Percentiles rank a stretch among this genome's conserved stretches.
Evolutionary conservation across 1,140 invertebrate species (phyloP).

Genomic region (Plodia interpunctella): DNA sequence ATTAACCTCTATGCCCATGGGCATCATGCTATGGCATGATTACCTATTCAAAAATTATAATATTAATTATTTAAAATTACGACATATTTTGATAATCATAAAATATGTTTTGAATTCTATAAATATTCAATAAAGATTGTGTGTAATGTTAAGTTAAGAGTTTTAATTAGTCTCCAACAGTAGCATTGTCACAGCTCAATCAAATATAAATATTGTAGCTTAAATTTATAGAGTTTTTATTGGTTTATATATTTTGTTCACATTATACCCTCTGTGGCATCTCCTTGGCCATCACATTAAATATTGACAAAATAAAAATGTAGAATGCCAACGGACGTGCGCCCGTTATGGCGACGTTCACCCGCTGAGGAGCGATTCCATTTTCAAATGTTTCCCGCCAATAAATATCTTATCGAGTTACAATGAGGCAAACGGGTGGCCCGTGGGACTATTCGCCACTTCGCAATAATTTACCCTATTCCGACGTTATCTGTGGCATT

Average conservation of each 20-base stretch:
- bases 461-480: slow-evolving; percentile 28
- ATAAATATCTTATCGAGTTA: slow-evolving; percentile 75
- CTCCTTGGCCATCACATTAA: slow-evolving; percentile 63
- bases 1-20: too few species aligned
- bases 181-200: too few species aligned
- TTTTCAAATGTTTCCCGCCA: slow-evolving; percentile 63
- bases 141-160: too few species aligned
- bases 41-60: too few species aligned
- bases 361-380: slow-evolving; percentile 62
- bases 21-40: too few species aligned
- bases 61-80: too few species aligned
- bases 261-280: slow-evolving; percentile 21
- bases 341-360: slow-evolving; percentile 50
- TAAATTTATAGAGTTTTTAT: too few species aligned
- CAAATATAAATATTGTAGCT: too few species aligned
- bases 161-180: too few species aligned
- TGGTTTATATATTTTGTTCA: background rate
- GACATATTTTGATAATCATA: too few species aligned
- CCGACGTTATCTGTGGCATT: slow-evolving; percentile 21
- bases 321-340: slow-evolving; percentile 56
- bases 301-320: slow-evolving; percentile 76
- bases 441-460: slow-evolving; percentile 34
- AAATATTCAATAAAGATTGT: too few species aligned
- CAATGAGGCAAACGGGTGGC: slow-evolving; percentile 50
- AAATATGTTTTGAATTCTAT: too few species aligned